Conservation (phyloP, 2,113 vertebrate genomes). For the Opisthocomus hoazin region DNA sequence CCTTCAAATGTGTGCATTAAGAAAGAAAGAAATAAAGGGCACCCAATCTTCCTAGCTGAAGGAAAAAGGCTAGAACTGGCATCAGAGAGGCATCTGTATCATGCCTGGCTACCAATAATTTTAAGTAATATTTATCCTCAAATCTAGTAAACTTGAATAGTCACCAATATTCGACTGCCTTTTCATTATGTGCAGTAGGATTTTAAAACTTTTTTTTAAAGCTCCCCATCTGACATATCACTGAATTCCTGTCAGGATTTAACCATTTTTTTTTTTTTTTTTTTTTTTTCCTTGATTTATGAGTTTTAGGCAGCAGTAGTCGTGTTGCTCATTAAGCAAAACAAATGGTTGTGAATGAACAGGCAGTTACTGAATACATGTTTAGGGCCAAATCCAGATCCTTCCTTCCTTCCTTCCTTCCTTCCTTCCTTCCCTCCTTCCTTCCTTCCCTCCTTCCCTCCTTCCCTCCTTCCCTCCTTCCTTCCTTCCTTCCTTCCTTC, state of each 20-base stretch:
- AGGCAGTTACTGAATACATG: not conserved
- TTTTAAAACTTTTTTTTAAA: not conserved
- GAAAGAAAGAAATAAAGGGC: not conserved
- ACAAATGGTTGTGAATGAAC: not conserved
- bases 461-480: not conserved
- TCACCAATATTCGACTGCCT: conserved; percentile 10
- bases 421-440: no score
- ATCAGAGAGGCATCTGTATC: not conserved
- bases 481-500: not conserved
- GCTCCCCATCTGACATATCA: not conserved
- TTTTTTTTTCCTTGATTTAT: not conserved
- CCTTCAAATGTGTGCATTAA: not conserved
- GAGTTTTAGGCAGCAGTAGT: not conserved
- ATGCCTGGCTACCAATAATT: conserved; percentile 18
- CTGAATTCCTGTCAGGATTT: not conserved
- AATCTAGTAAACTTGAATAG: conserved; percentile 24
- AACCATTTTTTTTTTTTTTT: not conserved
- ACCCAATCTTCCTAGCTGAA: not conserved
- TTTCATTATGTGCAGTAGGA: not conserved
- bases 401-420: not conserved
- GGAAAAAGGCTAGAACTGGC: not conserved
- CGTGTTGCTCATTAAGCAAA: not conserved
- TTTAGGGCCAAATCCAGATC: not conserved
- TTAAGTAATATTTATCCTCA: conserved; percentile 10
- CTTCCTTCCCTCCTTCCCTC: accelerated